A percentile compares a stretch with the other conserved stretches of the same genome.
Evolutionary conservation across 2,113 vertebrate genomes (phyloP).

Genomic region (Chaenogobius annularis): DNA sequence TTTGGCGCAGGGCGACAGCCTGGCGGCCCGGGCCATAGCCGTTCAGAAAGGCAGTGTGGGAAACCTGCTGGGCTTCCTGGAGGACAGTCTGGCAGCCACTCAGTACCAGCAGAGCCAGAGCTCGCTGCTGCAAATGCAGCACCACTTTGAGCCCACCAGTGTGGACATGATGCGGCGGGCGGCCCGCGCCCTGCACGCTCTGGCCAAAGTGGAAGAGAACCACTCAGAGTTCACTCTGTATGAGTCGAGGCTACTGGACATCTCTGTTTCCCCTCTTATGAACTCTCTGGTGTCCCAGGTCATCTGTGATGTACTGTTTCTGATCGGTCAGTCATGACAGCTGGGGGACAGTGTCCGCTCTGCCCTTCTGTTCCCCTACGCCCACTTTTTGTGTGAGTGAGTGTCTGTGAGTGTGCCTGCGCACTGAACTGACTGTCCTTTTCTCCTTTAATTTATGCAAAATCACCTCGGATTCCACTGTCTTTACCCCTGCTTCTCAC

Average conservation of each 20-base stretch:
- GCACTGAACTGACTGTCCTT: constrained; percentile 86
- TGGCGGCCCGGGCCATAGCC: constrained; percentile 91
- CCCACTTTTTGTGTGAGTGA: constrained; percentile 62
- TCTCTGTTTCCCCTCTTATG: constrained; percentile 97
- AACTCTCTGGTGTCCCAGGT: constrained; percentile 98
- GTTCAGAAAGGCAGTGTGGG: constrained; percentile 97
- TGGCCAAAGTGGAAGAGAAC: constrained; percentile 98
- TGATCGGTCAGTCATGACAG: constrained; percentile 99
- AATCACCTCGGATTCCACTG: constrained; percentile 99
- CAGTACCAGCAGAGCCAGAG: constrained; percentile 97
- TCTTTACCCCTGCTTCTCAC: constrained; percentile 89
- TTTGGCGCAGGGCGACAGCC: constrained; percentile 94
- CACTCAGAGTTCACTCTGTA: constrained; percentile 98
- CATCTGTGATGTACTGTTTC: constrained; percentile 99
- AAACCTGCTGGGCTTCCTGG: constrained; percentile 95
- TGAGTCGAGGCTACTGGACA: constrained; percentile 97
- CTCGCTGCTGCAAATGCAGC: constrained; percentile 90
- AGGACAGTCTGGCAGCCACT: constrained; percentile 96
- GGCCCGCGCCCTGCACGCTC: constrained; percentile 92
- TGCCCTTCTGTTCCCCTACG: constrained; percentile 48
- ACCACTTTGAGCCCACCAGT: constrained; percentile 94
- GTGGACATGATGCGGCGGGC: constrained; percentile 99
- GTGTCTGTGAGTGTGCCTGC: constrained; percentile 85
- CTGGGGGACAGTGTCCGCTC: constrained; percentile 79
- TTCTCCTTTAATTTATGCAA: constrained; percentile 97